phyloP scores from a whole-genome alignment of 2,113 vertebrate species.

The Brienomyrus brachyistius region DNA sequence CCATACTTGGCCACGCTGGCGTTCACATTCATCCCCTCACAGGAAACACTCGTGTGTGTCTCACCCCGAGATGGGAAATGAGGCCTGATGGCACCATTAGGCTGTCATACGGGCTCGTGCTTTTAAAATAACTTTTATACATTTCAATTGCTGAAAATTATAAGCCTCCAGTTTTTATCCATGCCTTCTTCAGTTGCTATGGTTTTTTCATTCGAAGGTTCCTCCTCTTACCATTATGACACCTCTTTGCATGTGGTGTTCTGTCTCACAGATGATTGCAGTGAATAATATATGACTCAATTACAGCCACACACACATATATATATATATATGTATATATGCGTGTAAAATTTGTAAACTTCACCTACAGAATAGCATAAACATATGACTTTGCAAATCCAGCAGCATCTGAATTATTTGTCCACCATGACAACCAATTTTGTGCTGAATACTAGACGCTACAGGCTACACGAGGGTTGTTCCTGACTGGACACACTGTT shows the following conservation, averaged over 20 bases:
- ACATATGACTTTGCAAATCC: background rate
- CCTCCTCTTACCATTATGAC: background rate
- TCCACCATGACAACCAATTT: background rate
- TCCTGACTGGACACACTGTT: background rate
- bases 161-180: constrained; percentile 1
- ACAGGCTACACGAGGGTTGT: background rate
- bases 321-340: background rate
- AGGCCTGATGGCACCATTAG: constrained; percentile 1
- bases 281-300: constrained; percentile 6
- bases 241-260: constrained; percentile 6
- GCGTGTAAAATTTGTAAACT: background rate
- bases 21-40: background rate
- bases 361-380: background rate
- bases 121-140: constrained; percentile 16
- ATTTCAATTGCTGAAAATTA: constrained; percentile 17
- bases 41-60: background rate
- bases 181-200: constrained; percentile 11
- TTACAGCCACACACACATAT: background rate
- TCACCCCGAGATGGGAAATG: background rate
- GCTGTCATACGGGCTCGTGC: constrained; percentile 1
- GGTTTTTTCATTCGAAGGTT: constrained; percentile 6
- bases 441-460: background rate
- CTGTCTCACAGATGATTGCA: constrained; percentile 7
- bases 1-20: background rate
- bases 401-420: background rate